A percentile compares a stretch with the other conserved stretches of the same genome.
Evolutionary conservation across 2,113 vertebrate species (phyloP).

Genomic region (Plectropomus leopardus): DNA sequence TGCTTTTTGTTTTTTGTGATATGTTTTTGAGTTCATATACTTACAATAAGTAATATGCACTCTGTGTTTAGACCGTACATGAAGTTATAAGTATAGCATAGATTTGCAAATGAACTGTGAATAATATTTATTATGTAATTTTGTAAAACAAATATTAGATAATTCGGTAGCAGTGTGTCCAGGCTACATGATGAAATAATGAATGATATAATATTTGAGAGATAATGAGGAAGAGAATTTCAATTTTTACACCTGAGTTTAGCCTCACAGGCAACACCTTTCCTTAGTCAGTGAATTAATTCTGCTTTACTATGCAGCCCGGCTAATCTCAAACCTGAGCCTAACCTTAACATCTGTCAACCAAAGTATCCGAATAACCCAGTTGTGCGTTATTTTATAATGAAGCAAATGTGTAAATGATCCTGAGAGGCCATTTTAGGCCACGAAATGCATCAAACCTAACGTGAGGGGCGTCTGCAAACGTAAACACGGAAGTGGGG

Average conservation of each 20-base stretch:
- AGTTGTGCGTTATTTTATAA: neutral
- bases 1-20: neutral
- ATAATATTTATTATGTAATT: neutral
- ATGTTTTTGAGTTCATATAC: neutral
- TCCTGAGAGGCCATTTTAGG: neutral
- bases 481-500: constrained; percentile 10
- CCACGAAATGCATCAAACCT: fast-evolving
- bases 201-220: constrained; percentile 19
- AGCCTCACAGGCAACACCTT: neutral
- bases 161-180: neutral
- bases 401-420: fast-evolving
- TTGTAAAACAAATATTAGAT: neutral
- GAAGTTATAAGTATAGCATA: too few relatives aligned
- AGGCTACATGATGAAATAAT: neutral
- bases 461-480: neutral
- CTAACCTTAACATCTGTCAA: neutral
- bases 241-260: neutral
- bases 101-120: too few relatives aligned
- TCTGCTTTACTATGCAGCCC: neutral
- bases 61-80: too few relatives aligned
- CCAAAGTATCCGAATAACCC: neutral
- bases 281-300: fast-evolving
- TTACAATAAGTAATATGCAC: too few relatives aligned
- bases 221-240: too few relatives aligned
- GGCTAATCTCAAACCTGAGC: neutral